These are phyloP conservation scores for Artibeus jamaicensis DNA, from an alignment of 2,797 vertebrate species.

Conservation along the genomic window DNA sequence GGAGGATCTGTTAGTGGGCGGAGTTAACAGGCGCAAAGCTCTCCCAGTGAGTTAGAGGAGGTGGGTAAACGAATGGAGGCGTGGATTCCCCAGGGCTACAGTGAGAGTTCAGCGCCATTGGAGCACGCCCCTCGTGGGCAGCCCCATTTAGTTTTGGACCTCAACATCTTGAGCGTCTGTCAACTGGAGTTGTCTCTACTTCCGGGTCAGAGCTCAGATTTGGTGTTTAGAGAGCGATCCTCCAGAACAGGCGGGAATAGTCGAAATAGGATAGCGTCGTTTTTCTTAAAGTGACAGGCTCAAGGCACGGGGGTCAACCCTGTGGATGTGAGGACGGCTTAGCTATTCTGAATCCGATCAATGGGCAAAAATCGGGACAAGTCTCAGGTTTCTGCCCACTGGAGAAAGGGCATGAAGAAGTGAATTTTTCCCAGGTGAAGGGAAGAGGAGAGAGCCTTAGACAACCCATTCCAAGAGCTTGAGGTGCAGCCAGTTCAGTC, in stretches of 20 bases:
- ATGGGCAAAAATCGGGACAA: background rate
- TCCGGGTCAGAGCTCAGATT: slow-evolving; percentile 63
- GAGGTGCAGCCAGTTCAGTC: background rate
- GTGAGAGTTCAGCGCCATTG: background rate
- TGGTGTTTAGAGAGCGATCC: background rate
- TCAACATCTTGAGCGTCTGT: background rate
- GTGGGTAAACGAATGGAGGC: background rate
- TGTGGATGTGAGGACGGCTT: background rate
- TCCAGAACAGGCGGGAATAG: slow-evolving; percentile 51
- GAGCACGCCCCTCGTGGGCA: background rate
- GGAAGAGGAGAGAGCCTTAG: background rate
- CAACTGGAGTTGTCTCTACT: background rate
- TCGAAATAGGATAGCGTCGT: slow-evolving; percentile 43
- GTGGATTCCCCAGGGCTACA: background rate
- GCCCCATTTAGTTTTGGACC: background rate
- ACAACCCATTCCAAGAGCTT: background rate
- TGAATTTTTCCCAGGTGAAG: slow-evolving; percentile 3
- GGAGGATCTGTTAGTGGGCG: slow-evolving; percentile 85
- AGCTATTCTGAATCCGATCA: background rate
- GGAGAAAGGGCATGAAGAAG: background rate
- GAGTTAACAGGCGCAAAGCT: background rate
- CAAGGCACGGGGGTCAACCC: background rate
- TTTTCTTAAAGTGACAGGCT: slow-evolving; percentile 71
- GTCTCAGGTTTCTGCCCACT: background rate
- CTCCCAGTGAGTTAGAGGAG: slow-evolving; percentile 19